Conservation (phyloP, 2,113 vertebrate species). For the Cinclus cinclus region DNA sequence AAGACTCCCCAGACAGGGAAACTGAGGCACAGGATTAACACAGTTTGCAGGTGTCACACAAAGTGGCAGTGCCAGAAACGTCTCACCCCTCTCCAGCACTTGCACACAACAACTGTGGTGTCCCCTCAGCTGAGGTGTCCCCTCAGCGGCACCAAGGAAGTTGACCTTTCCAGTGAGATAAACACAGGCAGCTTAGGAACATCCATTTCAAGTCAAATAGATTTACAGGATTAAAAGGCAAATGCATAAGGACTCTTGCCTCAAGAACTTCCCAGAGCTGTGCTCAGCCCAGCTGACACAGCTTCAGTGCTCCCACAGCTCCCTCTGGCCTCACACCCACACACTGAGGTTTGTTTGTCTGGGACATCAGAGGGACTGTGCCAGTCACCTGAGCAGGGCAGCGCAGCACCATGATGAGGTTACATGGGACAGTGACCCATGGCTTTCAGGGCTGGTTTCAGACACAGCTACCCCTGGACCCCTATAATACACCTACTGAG, state of each 20-base stretch:
- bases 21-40: slow-evolving; percentile 21
- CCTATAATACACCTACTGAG: neutral
- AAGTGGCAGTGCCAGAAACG: neutral
- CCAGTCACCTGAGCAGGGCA: neutral
- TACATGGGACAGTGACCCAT: accelerated
- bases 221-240: neutral
- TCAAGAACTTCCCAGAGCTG: neutral
- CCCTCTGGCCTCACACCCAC: neutral
- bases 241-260: neutral
- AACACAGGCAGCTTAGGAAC: neutral
- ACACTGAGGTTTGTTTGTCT: neutral
- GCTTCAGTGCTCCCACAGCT: neutral
- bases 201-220: neutral
- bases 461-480: neutral
- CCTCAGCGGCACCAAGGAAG: neutral
- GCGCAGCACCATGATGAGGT: accelerated
- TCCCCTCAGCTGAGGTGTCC: neutral
- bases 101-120: neutral
- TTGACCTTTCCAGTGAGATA: neutral
- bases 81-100: neutral
- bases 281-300: neutral
- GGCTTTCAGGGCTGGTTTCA: neutral
- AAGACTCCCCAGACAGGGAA: neutral
- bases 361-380: neutral
- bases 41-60: neutral